Evolutionary conservation across 2,888 invertebrate species (phyloP).

Genomic region (Onthophagus sagittarius): DNA sequence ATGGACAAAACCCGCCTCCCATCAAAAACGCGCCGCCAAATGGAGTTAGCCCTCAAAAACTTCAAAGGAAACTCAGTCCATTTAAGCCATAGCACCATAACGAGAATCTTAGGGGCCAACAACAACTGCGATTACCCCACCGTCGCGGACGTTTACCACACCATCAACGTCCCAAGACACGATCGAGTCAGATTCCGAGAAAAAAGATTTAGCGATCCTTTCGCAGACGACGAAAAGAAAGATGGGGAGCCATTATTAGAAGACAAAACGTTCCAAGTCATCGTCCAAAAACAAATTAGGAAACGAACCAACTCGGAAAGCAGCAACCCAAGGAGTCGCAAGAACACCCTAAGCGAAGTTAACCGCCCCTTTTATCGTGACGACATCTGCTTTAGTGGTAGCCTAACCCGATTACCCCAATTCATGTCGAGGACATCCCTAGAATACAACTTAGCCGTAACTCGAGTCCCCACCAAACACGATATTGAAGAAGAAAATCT

Average conservation of each 20-base stretch:
- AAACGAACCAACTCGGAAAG: slow-evolving; percentile 37
- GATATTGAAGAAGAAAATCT: slow-evolving; percentile 62
- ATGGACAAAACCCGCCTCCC: slow-evolving; percentile 42
- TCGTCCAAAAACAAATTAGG: slow-evolving; percentile 31
- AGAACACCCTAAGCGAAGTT: slow-evolving; percentile 58
- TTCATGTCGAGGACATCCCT: slow-evolving; percentile 18
- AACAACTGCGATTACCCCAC: slow-evolving; percentile 64
- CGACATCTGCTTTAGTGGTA: slow-evolving; percentile 82
- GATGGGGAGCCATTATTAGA: slow-evolving; percentile 25
- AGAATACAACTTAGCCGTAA: slow-evolving; percentile 76
- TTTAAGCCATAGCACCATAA: slow-evolving; percentile 40
- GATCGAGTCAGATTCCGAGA: slow-evolving; percentile 29
- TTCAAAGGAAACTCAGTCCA: slow-evolving; percentile 36
- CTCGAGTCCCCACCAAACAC: slow-evolving; percentile 67
- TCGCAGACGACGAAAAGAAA: slow-evolving; percentile 35
- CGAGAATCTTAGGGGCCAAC: slow-evolving; percentile 39
- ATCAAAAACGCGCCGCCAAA: slow-evolving; percentile 37
- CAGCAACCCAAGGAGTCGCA: slow-evolving; percentile 31
- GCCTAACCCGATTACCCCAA: slow-evolving; percentile 53
- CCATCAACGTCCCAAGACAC: slow-evolving; percentile 40
- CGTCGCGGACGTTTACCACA: slow-evolving; percentile 61
- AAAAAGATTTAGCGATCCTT: slow-evolving; percentile 43
- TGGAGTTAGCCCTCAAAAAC: slow-evolving; percentile 41
- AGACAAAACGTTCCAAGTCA: slow-evolving; percentile 29
- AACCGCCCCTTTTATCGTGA: slow-evolving; percentile 81